Conservation (phyloP, 2,797 vertebrate genomes). For the Euphonia xanthogaster region DNA sequence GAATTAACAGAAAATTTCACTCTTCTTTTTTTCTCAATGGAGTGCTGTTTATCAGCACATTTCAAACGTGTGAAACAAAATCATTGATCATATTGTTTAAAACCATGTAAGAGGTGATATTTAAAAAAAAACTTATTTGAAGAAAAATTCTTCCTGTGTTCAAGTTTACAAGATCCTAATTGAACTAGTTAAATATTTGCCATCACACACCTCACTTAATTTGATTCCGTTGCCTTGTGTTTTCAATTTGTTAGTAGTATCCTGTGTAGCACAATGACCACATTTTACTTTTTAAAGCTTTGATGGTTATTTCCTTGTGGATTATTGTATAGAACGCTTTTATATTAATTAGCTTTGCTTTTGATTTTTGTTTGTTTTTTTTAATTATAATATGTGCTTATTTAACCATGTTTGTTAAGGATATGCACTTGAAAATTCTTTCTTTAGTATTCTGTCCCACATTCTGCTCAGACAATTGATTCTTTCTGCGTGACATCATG, state of each 20-base stretch:
- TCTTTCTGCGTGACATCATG: slow-evolving; percentile 77
- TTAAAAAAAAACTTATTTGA: background rate
- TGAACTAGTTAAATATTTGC: background rate
- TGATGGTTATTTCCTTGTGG: slow-evolving; percentile 32
- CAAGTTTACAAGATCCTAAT: background rate
- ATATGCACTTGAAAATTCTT: slow-evolving; percentile 71
- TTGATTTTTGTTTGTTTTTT: slow-evolving; percentile 39
- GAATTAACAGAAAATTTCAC: background rate
- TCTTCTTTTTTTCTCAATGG: background rate
- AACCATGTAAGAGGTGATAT: background rate
- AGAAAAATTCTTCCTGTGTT: background rate
- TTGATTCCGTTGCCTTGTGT: background rate
- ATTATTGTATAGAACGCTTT: slow-evolving; percentile 66
- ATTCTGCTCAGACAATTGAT: slow-evolving; percentile 73
- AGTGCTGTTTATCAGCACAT: background rate
- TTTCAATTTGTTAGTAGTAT: slow-evolving; percentile 4
- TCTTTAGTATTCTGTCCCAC: slow-evolving; percentile 72
- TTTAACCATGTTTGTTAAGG: slow-evolving; percentile 77
- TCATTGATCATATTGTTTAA: background rate
- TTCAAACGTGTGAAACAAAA: background rate
- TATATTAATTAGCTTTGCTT: slow-evolving; percentile 80
- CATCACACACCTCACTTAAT: slow-evolving; percentile 11
- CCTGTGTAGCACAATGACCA: slow-evolving; percentile 1
- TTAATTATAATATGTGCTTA: slow-evolving; percentile 78
- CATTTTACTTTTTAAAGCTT: slow-evolving; percentile 36